A percentile compares a stretch with the other conserved stretches of the same genome.
These are phyloP conservation scores for Tipula confusa DNA, from an alignment of 2,888 invertebrate species.

Conservation along the genomic window DNA sequence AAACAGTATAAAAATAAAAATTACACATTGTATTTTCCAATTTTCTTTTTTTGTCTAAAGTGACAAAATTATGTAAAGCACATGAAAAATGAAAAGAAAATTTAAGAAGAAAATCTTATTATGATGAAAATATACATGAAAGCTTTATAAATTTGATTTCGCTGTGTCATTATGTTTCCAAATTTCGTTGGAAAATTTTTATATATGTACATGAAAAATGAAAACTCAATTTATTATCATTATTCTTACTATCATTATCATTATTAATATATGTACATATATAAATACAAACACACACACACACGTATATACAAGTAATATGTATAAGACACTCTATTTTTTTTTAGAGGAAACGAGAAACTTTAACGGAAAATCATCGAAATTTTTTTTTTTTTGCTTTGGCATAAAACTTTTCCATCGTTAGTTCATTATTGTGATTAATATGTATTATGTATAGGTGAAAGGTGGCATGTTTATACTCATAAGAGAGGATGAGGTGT, in stretches of 20 bases:
- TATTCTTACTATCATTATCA: constrained; percentile 15
- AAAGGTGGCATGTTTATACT: neutral
- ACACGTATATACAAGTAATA: neutral
- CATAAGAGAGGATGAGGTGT: neutral
- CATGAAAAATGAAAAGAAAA: neutral
- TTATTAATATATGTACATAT: neutral
- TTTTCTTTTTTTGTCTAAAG: neutral
- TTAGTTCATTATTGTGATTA: constrained; percentile 25
- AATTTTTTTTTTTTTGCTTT: no score
- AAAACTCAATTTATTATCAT: constrained; percentile 25
- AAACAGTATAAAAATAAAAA: no score
- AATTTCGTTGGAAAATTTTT: neutral
- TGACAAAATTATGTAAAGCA: neutral
- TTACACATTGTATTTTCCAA: neutral
- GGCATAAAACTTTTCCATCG: constrained; percentile 20
- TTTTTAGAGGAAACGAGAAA: neutral
- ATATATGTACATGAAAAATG: neutral
- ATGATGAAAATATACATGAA: constrained; percentile 14
- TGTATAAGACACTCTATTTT: neutral
- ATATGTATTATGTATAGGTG: neutral
- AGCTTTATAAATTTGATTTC: constrained; percentile 25
- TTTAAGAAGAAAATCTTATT: constrained; percentile 8
- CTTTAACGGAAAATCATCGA: constrained; percentile 7
- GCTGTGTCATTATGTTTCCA: neutral
- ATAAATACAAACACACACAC: neutral